Conservation (phyloP, 1,140 invertebrate genomes). For the Ctenoplectra terminalis region DNA sequence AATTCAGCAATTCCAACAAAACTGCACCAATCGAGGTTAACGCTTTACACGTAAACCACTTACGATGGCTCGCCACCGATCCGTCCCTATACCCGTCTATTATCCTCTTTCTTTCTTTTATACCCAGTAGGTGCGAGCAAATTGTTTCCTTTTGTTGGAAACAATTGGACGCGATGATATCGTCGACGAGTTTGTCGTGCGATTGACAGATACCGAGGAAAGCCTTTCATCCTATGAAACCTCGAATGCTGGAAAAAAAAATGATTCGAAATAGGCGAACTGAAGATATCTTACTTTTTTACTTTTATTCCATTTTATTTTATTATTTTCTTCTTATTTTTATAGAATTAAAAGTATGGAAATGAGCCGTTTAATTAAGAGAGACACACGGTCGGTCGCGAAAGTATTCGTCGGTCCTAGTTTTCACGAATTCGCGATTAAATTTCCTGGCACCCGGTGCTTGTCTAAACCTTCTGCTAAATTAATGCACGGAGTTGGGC, state of each 20-base stretch:
- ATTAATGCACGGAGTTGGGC: not conserved
- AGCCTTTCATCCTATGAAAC: not conserved
- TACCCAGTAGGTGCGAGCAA: not conserved
- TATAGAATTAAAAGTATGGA: too few species aligned
- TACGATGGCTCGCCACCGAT: conserved; percentile 4
- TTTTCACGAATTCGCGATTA: not conserved
- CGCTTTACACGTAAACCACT: conserved; percentile 35
- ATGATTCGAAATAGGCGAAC: not conserved
- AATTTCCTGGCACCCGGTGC: not conserved
- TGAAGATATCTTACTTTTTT: not conserved
- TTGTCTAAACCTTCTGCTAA: not conserved
- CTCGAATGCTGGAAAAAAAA: not conserved
- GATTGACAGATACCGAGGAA: conserved; percentile 1
- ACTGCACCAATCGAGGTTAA: conserved; percentile 31
- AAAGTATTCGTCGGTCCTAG: too few species aligned
- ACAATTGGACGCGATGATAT: conserved; percentile 1
- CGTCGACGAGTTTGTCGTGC: not conserved
- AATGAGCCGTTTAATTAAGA: too few species aligned
- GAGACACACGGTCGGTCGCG: too few species aligned
- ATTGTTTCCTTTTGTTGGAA: conserved; percentile 35
- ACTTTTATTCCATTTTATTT: too few species aligned
- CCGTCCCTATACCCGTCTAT: not conserved
- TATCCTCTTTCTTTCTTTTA: conserved; percentile 16
- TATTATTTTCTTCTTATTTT: too few species aligned
- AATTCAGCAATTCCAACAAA: conserved; percentile 33